Conservation (phyloP, 1,140 invertebrate genomes). For the Doryteuthis pealeii region DNA sequence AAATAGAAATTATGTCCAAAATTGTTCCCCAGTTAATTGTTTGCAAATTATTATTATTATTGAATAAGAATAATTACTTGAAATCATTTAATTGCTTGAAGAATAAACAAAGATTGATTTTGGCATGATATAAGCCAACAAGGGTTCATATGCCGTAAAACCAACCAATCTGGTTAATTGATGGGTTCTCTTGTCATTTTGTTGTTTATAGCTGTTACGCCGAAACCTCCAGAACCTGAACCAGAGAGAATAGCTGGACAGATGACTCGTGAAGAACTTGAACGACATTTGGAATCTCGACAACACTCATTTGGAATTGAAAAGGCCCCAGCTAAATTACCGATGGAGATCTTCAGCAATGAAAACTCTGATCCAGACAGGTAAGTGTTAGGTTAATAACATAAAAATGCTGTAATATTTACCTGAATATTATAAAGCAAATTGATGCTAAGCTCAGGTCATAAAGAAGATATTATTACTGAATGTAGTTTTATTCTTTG, state of each 20-base stretch:
- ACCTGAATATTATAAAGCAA: not conserved
- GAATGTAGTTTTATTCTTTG: too few relatives aligned
- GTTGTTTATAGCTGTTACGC: not conserved
- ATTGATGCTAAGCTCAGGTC: not conserved
- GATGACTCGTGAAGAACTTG: constrained; percentile 88
- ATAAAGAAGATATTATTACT: not conserved
- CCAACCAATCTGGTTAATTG: too few relatives aligned
- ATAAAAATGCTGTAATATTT: too few relatives aligned
- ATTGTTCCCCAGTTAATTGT: too few relatives aligned
- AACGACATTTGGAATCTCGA: constrained; percentile 82
- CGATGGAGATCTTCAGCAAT: constrained; percentile 90
- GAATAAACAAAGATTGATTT: too few relatives aligned
- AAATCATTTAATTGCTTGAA: too few relatives aligned
- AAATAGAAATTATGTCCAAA: too few relatives aligned
- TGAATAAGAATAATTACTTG: too few relatives aligned
- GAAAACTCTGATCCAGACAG: constrained; percentile 79
- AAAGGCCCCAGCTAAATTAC: constrained; percentile 82
- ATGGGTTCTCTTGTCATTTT: too few relatives aligned
- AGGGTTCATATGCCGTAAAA: too few relatives aligned
- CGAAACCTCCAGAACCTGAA: not conserved
- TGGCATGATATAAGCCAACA: too few relatives aligned
- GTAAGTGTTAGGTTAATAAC: constrained; percentile 53
- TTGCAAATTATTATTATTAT: too few relatives aligned
- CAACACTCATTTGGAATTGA: constrained; percentile 77
- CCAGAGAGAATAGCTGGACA: constrained; percentile 62